These are phyloP conservation scores for Volucella inflata DNA, from an alignment of 2,888 invertebrate species.

Conservation along the genomic window DNA sequence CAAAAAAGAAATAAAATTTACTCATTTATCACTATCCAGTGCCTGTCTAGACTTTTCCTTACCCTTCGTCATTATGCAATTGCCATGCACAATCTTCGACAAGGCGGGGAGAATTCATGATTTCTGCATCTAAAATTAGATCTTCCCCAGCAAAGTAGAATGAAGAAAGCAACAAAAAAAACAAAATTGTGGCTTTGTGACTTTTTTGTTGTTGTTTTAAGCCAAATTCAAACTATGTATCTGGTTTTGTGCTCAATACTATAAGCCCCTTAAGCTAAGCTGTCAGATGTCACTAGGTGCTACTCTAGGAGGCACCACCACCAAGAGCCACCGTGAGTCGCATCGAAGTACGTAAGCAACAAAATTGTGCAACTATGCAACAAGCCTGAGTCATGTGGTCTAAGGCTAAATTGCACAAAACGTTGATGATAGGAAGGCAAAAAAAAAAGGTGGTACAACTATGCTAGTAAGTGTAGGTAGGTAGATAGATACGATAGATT, in stretches of 20 bases:
- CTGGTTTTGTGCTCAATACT: slow-evolving; percentile 48
- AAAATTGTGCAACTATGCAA: too few relatives aligned
- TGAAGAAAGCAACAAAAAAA: slow-evolving; percentile 1
- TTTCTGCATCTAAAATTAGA: slow-evolving; percentile 37
- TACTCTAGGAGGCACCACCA: too few relatives aligned
- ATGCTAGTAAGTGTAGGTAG: too few relatives aligned
- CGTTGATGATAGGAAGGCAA: too few relatives aligned
- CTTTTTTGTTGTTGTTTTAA: slow-evolving; percentile 33
- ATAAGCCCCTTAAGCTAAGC: slow-evolving; percentile 16
- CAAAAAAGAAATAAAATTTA: slow-evolving; percentile 19
- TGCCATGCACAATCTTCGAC: background rate
- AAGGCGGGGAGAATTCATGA: slow-evolving; percentile 20
- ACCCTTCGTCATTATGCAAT: slow-evolving; percentile 27
- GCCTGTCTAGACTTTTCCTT: background rate
- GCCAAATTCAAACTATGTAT: slow-evolving; percentile 56
- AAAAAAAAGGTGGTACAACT: too few relatives aligned
- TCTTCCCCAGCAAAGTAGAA: slow-evolving; percentile 23
- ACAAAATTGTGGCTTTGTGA: slow-evolving; percentile 38
- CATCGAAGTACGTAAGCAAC: too few relatives aligned
- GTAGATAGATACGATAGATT: too few relatives aligned
- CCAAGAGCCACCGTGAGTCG: too few relatives aligned
- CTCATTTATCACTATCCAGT: slow-evolving; percentile 14
- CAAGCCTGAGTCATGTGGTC: too few relatives aligned
- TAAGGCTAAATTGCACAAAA: too few relatives aligned
- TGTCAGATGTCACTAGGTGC: slow-evolving; percentile 25